phyloP scores from a whole-genome alignment of 2,888 invertebrate species.

The Diaphora mendica region DNA sequence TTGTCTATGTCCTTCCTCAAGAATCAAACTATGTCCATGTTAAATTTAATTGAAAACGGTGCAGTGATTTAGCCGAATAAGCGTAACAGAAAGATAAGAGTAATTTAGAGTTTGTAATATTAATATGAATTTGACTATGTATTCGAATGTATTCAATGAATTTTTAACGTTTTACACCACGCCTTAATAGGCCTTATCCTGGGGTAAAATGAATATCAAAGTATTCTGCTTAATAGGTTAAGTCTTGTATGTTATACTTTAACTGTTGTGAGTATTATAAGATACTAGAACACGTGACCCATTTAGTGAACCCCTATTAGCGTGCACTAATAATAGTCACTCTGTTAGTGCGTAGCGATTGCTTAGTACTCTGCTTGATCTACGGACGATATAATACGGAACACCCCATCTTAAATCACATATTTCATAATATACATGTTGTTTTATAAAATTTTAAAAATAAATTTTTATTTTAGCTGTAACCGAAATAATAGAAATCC shows the following conservation, averaged over 20 bases:
- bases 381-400: background rate
- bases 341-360: background rate
- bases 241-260: background rate
- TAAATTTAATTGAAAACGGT: no score
- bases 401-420: background rate
- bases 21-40: no score
- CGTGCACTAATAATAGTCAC: background rate
- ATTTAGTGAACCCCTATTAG: background rate
- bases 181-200: no score
- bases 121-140: no score
- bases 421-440: background rate
- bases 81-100: no score
- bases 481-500: background rate
- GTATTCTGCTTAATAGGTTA: background rate
- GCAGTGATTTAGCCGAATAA: no score
- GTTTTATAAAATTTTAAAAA: no score
- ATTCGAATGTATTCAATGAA: no score
- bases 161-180: no score
- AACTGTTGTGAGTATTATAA: background rate
- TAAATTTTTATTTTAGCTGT: background rate
- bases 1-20: no score
- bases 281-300: background rate
- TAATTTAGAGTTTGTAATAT: no score
- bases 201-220: background rate
- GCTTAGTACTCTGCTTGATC: background rate